Percentiles rank a stretch among this genome's conserved stretches.
Evolutionary conservation across 2,888 invertebrate genomes (phyloP).

Genomic region (Gastracanthus pulcherrimus): DNA sequence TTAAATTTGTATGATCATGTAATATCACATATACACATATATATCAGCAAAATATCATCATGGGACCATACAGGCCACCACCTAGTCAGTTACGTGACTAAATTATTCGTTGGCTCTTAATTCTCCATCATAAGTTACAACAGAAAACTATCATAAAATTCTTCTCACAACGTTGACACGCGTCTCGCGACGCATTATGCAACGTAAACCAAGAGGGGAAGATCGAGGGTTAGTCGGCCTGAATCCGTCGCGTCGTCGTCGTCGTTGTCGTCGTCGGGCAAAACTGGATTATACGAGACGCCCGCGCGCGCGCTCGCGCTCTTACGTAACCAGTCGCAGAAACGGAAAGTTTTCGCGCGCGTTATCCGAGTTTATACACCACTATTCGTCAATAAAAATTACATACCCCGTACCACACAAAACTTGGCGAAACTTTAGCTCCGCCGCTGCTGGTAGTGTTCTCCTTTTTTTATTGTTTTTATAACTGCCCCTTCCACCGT

Average conservation of each 20-base stretch:
- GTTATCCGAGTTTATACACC: constrained; percentile 30
- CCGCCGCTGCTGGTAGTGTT: not conserved
- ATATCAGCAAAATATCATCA: too few relatives aligned
- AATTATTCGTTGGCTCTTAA: too few relatives aligned
- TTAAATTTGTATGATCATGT: too few relatives aligned
- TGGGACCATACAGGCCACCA: too few relatives aligned
- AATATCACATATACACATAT: too few relatives aligned
- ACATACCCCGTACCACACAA: constrained; percentile 22
- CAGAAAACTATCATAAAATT: not conserved
- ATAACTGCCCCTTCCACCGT: constrained; percentile 10
- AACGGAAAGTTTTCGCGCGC: constrained; percentile 42
- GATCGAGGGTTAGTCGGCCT: constrained; percentile 38
- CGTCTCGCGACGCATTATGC: not conserved
- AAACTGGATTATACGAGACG: constrained; percentile 29
- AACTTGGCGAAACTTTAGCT: constrained; percentile 47
- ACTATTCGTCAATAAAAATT: constrained; percentile 53
- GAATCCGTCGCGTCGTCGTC: constrained; percentile 32
- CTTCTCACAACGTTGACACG: not conserved
- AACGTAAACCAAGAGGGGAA: constrained; percentile 10
- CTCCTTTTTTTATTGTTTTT: constrained; percentile 39
- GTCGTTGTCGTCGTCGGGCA: constrained; percentile 8
- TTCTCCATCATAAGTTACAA: too few relatives aligned
- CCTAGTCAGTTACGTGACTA: too few relatives aligned
- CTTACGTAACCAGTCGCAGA: constrained; percentile 41
- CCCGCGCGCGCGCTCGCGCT: not conserved